Evolutionary conservation across 2,888 invertebrate genomes (phyloP), one percentile per base, ranked within the genome.

Genomic region (Nomada hirtipes): DNA sequence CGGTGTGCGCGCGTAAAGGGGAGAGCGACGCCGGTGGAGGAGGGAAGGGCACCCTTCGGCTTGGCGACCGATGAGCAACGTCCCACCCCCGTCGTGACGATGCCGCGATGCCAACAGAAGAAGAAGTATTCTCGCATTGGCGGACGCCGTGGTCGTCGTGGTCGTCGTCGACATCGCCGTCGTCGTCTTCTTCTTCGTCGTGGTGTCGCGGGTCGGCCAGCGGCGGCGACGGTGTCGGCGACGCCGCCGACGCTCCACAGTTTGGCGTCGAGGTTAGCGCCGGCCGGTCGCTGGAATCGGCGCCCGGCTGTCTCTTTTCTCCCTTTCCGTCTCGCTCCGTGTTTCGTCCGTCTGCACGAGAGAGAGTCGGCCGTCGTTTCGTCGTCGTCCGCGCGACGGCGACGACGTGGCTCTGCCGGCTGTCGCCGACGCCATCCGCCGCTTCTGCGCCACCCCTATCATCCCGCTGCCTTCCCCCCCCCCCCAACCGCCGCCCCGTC

Each of bases 71-170:
- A 85, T 76, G 82, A 85, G 84, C 83, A 83, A 71, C 84, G 61
- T 77, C 86, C 82, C 87, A 85, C 80, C 82, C 87, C 83, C 87
- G 82, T 76, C 82, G 87, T 82, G 80, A 82, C 75, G 85, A 79
- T 85, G 86, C 85, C 85, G 75, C 84, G 84, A 84, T 88, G 89
- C 86, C 89, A 88, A 82, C 86, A 47, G 47, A 47, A 82, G 89
- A 90, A 90, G 86, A 90, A 90, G 88, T 89, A 89, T 88, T 88
- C 90, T 85, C 85, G 87, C 89, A 89, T 88, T 89, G 87, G 88
- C 82, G 82, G 85, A 83, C 85, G 84, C 75, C 79, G 81, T 60
- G 70, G 83, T 72, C 78, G 78, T 68, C 84, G 71, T 72, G 83
- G 80, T 52, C 73, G 72, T 42, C 61, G 52, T 71, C 83, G 79